Base-by-base conservation (phyloP, 2,113 vertebrate species). In the Corvus moneduloides region DNA sequence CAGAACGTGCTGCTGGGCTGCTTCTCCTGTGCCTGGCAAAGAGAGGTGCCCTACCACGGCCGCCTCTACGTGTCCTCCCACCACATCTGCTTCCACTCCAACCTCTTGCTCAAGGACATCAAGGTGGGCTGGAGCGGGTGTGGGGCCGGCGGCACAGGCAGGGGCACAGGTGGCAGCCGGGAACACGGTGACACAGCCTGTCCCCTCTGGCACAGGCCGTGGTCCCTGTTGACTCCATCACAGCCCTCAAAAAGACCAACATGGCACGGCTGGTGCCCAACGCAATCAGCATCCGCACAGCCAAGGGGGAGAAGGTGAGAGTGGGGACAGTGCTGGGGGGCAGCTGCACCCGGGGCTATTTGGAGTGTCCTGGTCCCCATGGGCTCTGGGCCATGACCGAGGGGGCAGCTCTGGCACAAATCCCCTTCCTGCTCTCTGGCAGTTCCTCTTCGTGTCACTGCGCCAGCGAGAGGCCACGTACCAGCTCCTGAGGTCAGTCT, bases 11-110 rank as follows among this genome's bases (percentile, higher is more conserved):
- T 99, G 84, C 95, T 98, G 72, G 98, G 97, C 52, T 98, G 98
- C 43, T 99, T 98, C 96, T 96, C 99, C 41, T 99, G 99, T 23
- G 98, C 99, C 66, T 98, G 99, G 97, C 98, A 99, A 91, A 98
- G 97, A 82, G 99, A 99, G 78, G 98, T 99, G 78, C 98, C 98
- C 66, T 99, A 98, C 90, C 98, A 98, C 0, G 98, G 99, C 63
- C 98, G 98, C 49, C 98, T 99, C 33, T 99, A 98, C 43, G 62
- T 99, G 91, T 98, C 98, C 13, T 97, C 98, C 23, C 92, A n/a
- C 55, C 90, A 98, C 14, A 26, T 98, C 93, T 99, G 98, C 95
- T 99, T 99, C 97, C 97, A 98, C 91, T 98, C 98, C 74, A 98
- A 97, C 15, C 97, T 99, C 94, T 95, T 99, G 51, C 98, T 98